These are phyloP conservation scores for Enteromius paludinosus DNA, from an alignment of 2,797 vertebrate genomes.

Conservation along the genomic window DNA sequence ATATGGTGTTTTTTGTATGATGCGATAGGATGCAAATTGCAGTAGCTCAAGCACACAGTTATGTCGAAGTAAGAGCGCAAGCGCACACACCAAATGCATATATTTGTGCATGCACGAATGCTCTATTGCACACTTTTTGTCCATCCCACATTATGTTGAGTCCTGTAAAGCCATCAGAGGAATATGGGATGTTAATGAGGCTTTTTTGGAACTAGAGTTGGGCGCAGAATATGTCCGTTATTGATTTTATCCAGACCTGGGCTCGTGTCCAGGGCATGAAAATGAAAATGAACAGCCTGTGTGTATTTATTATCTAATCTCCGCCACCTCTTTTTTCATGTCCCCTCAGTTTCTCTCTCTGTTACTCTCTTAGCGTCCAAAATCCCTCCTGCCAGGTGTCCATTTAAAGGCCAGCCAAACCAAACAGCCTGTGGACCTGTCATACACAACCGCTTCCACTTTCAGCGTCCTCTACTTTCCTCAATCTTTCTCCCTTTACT, in stretches of 20 bases:
- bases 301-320: slow-evolving; percentile 49
- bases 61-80: slow-evolving; percentile 33
- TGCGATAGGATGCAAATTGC: slow-evolving; percentile 75
- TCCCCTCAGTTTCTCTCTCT: slow-evolving; percentile 8
- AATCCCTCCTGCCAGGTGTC: slow-evolving; percentile 87
- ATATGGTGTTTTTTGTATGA: slow-evolving; percentile 79
- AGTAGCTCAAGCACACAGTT: slow-evolving; percentile 56
- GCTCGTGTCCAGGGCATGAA: slow-evolving; percentile 43
- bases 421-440: slow-evolving; percentile 90
- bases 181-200: slow-evolving; percentile 55
- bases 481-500: slow-evolving; percentile 8
- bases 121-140: slow-evolving; percentile 48
- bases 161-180: slow-evolving; percentile 43
- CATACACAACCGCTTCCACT: slow-evolving; percentile 56
- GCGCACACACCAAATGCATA: slow-evolving; percentile 44
- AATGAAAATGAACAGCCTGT: slow-evolving; percentile 49
- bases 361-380: slow-evolving; percentile 71
- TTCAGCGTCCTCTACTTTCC: not conserved
- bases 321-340: slow-evolving; percentile 7
- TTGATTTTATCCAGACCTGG: slow-evolving; percentile 49
- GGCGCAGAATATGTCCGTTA: slow-evolving; percentile 48
- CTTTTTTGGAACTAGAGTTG: slow-evolving; percentile 41
- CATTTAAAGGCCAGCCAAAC: slow-evolving; percentile 93
- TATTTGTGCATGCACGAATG: slow-evolving; percentile 39
- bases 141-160: slow-evolving; percentile 31